Evolutionary conservation across 2,888 invertebrate genomes (phyloP), one percentile per base, ranked within the genome.

Genomic region (Meteorus cinctellus): DNA sequence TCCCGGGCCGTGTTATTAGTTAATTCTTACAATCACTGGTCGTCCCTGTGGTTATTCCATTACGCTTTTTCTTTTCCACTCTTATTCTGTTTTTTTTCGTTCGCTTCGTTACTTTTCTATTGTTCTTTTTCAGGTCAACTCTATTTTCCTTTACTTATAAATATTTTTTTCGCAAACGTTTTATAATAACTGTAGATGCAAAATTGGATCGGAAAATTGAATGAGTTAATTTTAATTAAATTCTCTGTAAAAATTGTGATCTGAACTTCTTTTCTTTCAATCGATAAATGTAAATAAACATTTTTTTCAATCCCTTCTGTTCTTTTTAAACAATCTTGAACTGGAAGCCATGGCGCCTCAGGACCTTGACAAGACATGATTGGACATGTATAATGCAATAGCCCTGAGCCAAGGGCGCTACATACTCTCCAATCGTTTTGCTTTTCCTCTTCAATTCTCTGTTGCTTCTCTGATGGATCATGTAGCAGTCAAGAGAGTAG

Each of bases 1-100:
- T 83, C 84, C 78, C 84, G 83, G 84, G 75, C 83, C 85, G 84
- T 89, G 86, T 89, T 88, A 89, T 89, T 89, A 89, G 88, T 87
- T 88, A 86, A 89, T 89, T 86, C 89, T 89, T 89, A 89, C 89
- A 89, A 89, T 89, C 88, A 89, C 86, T 84, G 83, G 85, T 87
- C 86, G 84, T 89, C 87, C 88, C 88, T 88, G 85, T 89, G 85
- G 88, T 89, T 89, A 89, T 89, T 89, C 88, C 85, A 89, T 89
- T 89, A 89, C 86, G 84, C 73, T 78, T 77, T 68, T n/a, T 68
- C 48, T 71, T 19, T 68, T 65, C 76, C 48, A 67, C 45, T 76
- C 62, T 70, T 19, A 29, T 29, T 71, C 69, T 66, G 71, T 66
- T 59, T 55, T 41, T 41, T 55, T 41, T 41, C 72, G 8, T 19